These are phyloP conservation scores for Hexactinellida sp. DNA, from an alignment of 37 sponge, comb jelly and placozoan species.

Conservation along the genomic window DNA sequence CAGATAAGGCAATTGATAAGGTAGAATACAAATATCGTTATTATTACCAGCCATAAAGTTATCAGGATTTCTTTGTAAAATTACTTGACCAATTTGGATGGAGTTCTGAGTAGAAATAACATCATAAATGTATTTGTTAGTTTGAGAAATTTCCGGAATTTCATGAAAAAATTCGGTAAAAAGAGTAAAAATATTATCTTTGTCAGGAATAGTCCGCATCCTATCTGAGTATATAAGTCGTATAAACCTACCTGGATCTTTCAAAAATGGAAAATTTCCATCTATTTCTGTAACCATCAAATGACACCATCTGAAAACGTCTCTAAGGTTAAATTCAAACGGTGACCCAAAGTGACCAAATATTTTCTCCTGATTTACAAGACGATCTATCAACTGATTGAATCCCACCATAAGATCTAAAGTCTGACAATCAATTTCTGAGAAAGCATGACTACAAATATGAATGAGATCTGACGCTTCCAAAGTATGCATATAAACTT, in stretches of 20 bases:
- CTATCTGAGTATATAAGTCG: not conserved
- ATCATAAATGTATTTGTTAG: not conserved
- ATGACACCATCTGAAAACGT: slow-evolving; percentile 83
- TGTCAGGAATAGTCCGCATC: not conserved
- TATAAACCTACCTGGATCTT: not conserved
- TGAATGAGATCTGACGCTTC: slow-evolving; percentile 45
- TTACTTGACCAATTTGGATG: slow-evolving; percentile 36
- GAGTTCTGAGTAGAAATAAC: not conserved
- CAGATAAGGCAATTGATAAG: slow-evolving; percentile 41
- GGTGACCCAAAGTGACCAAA: not conserved
- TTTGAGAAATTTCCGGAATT: not conserved
- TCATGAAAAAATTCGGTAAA: not conserved
- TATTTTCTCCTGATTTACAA: not conserved
- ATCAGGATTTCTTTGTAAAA: slow-evolving; percentile 16
- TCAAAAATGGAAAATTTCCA: not conserved
- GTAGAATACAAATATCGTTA: slow-evolving; percentile 14
- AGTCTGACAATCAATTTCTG: slow-evolving; percentile 21
- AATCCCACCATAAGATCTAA: slow-evolving; percentile 59
- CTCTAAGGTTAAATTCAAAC: slow-evolving; percentile 95
- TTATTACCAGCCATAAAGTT: not conserved
- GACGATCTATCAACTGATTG: slow-evolving; percentile 40
- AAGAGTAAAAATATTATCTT: not conserved
- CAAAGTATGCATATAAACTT: slow-evolving; percentile 67
- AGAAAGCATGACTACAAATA: slow-evolving; percentile 41
- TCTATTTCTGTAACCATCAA: slow-evolving; percentile 29